Evolutionary conservation across 2,797 vertebrate species (phyloP).

Genomic region (Bovichtus variegatus): DNA sequence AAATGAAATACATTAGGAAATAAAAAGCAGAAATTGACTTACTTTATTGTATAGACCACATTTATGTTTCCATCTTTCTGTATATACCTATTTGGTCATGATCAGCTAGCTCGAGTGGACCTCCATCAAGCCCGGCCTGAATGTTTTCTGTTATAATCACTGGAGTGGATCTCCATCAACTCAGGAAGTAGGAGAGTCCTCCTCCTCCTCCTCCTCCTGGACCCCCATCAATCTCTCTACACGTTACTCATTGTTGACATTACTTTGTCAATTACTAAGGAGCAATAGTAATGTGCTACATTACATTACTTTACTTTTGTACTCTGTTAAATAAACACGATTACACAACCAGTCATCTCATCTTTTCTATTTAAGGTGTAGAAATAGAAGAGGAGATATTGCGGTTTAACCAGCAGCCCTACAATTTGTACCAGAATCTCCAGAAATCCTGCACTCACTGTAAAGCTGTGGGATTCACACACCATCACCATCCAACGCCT

Average conservation of each 20-base stretch:
- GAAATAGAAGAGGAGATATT: background rate
- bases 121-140: slow-evolving; percentile 6
- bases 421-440: background rate
- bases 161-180: slow-evolving; percentile 48
- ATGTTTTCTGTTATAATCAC: slow-evolving; percentile 55
- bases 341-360: too few species aligned
- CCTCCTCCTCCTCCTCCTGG: background rate
- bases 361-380: background rate
- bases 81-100: slow-evolving; percentile 19
- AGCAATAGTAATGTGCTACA: background rate
- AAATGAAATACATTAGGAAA: slow-evolving; percentile 8
- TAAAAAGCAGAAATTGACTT: slow-evolving; percentile 4
- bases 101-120: background rate
- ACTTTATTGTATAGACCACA: background rate
- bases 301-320: background rate
- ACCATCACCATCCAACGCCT: background rate
- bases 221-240: background rate
- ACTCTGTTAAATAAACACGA: background rate
- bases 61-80: background rate
- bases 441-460: background rate
- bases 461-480: background rate
- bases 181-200: too few species aligned
- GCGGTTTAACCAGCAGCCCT: background rate
- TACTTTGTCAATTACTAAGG: background rate
- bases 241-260: background rate